phyloP scores from a whole-genome alignment of 2,113 vertebrate genomes.

The Neotragus moschatus region DNA sequence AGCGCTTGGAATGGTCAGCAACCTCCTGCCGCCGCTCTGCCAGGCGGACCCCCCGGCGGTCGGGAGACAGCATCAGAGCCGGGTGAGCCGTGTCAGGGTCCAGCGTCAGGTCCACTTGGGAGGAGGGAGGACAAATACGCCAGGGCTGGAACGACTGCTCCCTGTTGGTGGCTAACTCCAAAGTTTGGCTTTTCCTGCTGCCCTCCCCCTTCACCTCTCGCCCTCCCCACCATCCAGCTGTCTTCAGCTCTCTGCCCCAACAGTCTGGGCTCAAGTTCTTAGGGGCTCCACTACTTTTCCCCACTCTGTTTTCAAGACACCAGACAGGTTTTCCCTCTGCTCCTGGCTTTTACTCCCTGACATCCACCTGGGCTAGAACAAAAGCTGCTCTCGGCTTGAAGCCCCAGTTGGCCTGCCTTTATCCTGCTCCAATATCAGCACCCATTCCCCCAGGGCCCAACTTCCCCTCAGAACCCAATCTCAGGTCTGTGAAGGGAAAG shows the following conservation, averaged over 20 bases:
- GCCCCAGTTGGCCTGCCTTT: neutral
- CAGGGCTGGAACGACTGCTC: constrained; percentile 10
- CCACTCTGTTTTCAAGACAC: neutral
- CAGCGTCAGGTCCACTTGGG: constrained; percentile 81
- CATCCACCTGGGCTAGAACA: neutral
- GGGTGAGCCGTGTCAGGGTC: constrained; percentile 89
- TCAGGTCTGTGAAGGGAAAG: constrained; percentile 9
- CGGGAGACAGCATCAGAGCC: constrained; percentile 84
- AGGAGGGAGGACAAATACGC: neutral
- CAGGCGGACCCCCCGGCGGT: constrained; percentile 86
- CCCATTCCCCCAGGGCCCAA: neutral
- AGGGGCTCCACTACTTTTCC: neutral
- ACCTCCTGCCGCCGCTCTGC: constrained; percentile 85
- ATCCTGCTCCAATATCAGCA: neutral
- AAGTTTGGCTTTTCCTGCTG: neutral
- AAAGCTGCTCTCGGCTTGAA: neutral
- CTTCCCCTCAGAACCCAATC: constrained; percentile 13
- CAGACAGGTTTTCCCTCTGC: neutral
- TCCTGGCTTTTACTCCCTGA: neutral
- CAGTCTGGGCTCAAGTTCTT: neutral
- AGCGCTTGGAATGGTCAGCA: constrained; percentile 85
- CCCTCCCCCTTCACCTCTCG: neutral
- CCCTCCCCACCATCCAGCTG: neutral
- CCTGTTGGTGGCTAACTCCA: neutral
- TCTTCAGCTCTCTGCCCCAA: neutral